Percentiles rank a stretch among this genome's conserved stretches.
These are phyloP conservation scores for Setipinna tenuifilis DNA, from an alignment of 2,797 vertebrate species.

Conservation along the genomic window DNA sequence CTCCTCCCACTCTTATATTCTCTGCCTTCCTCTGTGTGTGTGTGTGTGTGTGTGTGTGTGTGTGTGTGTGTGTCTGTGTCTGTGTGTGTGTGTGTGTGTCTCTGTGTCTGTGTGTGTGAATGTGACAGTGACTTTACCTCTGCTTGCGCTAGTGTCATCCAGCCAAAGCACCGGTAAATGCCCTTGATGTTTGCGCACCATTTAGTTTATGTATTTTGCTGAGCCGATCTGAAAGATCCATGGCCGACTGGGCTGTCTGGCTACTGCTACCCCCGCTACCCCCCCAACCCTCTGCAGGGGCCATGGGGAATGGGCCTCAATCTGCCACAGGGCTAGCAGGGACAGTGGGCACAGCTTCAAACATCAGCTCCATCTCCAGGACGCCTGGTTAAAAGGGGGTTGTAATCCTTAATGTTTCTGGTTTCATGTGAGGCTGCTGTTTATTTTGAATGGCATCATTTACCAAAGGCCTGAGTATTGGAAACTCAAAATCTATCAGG, in stretches of 20 bases:
- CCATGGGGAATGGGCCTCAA: constrained; percentile 28
- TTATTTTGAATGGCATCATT: too few species aligned
- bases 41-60: not conserved
- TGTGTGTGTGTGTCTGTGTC: not conserved
- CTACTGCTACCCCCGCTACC: not conserved
- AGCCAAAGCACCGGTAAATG: constrained; percentile 53
- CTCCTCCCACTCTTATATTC: constrained; percentile 24
- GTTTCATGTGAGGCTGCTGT: too few species aligned
- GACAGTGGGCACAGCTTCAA: not conserved
- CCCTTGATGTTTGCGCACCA: constrained; percentile 42
- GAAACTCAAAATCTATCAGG: too few species aligned
- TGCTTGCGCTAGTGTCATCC: constrained; percentile 40
- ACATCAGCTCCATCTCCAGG: not conserved
- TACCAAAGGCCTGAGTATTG: too few species aligned
- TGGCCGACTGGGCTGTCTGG: constrained; percentile 34
- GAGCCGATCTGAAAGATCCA: constrained; percentile 48
- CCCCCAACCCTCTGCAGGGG: constrained; percentile 47
- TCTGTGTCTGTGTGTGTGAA: constrained; percentile 31
- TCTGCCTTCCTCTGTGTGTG: not conserved
- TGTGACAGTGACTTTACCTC: constrained; percentile 36
- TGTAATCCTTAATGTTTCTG: too few species aligned
- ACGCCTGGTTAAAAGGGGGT: not conserved
- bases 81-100: not conserved
- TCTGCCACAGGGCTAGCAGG: not conserved
- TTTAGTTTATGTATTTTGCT: constrained; percentile 44